A percentile compares a stretch with the other conserved stretches of the same genome.
phyloP scores from a whole-genome alignment of 23 tunicate species.

The Halocynthia roretzi region DNA sequence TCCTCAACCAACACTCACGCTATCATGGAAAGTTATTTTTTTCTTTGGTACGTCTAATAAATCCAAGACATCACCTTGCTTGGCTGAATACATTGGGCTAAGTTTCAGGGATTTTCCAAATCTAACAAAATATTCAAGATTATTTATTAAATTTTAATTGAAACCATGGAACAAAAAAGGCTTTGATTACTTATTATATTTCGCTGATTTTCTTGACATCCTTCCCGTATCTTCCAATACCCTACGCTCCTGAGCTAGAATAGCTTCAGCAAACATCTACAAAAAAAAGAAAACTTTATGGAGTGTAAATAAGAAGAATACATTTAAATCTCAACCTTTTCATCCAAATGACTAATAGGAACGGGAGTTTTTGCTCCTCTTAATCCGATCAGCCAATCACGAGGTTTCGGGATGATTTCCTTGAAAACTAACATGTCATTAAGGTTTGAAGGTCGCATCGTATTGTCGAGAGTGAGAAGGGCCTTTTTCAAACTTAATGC shows the following conservation, averaged over 20 bases:
- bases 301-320: neutral
- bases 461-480: slow-evolving; percentile 11
- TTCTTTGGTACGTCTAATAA: slow-evolving; percentile 12
- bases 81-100: neutral
- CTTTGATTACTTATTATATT: neutral
- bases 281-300: neutral
- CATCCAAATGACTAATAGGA: slow-evolving; percentile 15
- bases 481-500: slow-evolving; percentile 42
- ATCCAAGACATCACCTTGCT: slow-evolving; percentile 10
- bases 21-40: slow-evolving; percentile 11
- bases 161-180: neutral
- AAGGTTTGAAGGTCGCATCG: slow-evolving; percentile 9
- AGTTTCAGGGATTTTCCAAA: neutral
- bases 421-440: slow-evolving; percentile 17
- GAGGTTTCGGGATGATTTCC: slow-evolving; percentile 13
- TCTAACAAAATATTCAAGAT: neutral
- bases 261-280: slow-evolving; percentile 44
- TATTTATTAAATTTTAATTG: neutral
- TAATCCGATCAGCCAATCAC: slow-evolving; percentile 16
- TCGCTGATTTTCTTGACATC: slow-evolving; percentile 4
- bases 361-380: slow-evolving; percentile 10
- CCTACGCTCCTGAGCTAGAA: slow-evolving; percentile 31
- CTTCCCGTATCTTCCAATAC: slow-evolving; percentile 13
- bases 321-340: slow-evolving; percentile 3
- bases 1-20: neutral